phyloP scores from a whole-genome alignment of 2,888 invertebrate species.

The Ischnus inquisitorius region DNA sequence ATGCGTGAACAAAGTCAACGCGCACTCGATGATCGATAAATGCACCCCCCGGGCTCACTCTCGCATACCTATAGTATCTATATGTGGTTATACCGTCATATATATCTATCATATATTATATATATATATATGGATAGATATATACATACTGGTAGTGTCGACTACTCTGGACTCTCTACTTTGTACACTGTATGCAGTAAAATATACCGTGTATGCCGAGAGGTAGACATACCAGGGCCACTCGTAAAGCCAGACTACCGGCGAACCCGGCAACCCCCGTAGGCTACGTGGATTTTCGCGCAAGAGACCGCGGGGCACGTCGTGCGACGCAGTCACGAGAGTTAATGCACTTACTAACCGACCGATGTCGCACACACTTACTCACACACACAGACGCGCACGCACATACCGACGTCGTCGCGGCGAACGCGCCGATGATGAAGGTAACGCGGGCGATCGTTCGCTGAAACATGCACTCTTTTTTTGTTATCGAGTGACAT shows the following conservation, averaged over 20 bases:
- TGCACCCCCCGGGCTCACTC: constrained; percentile 31
- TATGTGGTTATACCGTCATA: neutral
- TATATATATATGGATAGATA: too few species aligned
- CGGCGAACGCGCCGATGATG: neutral
- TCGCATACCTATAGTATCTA: neutral
- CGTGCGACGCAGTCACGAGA: constrained; percentile 59
- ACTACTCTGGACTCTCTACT: neutral
- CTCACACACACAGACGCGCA: neutral
- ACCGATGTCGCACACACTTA: neutral
- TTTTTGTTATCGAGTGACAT: neutral
- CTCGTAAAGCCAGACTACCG: constrained; percentile 41
- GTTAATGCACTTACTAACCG: constrained; percentile 64
- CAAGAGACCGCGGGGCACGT: constrained; percentile 34
- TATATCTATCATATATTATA: too few species aligned
- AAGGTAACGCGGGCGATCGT: neutral
- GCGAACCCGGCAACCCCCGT: constrained; percentile 1
- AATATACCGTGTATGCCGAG: neutral
- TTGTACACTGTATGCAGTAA: neutral
- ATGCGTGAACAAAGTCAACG: constrained; percentile 57
- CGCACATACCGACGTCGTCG: constrained; percentile 12
- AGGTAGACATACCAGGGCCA: constrained; percentile 7
- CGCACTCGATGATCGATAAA: constrained; percentile 65
- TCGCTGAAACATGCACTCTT: neutral
- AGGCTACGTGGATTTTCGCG: constrained; percentile 48
- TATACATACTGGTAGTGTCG: neutral